These are phyloP conservation scores for Mesopsocus fuscifrons DNA, from an alignment of 2,888 invertebrate genomes.

Conservation along the genomic window DNA sequence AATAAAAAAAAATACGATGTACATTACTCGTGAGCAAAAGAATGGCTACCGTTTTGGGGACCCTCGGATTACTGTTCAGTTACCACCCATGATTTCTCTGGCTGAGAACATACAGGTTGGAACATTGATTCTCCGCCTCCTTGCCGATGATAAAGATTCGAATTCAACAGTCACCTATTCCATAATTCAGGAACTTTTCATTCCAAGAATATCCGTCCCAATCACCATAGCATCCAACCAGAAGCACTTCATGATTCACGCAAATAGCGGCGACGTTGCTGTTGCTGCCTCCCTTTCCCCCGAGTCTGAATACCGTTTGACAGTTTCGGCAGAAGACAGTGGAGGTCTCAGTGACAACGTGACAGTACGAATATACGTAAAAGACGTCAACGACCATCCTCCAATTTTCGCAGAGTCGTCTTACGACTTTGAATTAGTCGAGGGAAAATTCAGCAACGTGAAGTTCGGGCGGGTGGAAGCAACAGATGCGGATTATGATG, in stretches of 20 bases:
- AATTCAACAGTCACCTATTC: conserved; percentile 55
- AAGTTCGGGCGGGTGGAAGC: conserved; percentile 60
- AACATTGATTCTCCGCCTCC: conserved; percentile 43
- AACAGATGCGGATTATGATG: conserved; percentile 58
- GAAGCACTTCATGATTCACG: conserved; percentile 55
- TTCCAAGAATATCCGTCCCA: conserved; percentile 31
- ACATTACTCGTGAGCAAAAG: background rate
- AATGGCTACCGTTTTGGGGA: background rate
- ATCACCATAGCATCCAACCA: conserved; percentile 28
- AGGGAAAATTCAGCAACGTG: conserved; percentile 51
- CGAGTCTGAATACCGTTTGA: conserved; percentile 53
- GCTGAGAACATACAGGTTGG: conserved; percentile 55
- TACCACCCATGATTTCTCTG: conserved; percentile 43
- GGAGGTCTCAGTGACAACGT: conserved; percentile 53
- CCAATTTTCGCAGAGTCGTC: conserved; percentile 65
- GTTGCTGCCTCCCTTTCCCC: conserved; percentile 51
- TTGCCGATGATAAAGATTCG: conserved; percentile 53
- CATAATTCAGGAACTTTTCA: conserved; percentile 44
- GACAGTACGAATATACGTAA: conserved; percentile 47
- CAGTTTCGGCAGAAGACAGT: conserved; percentile 55
- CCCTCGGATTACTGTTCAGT: conserved; percentile 13
- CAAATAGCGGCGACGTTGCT: conserved; percentile 52
- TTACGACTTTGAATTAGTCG: conserved; percentile 66
- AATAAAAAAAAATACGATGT: conserved; percentile 1
- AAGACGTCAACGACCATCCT: conserved; percentile 66